Base-by-base conservation (phyloP, 2,888 invertebrate species). In the Tipula confusa region DNA sequence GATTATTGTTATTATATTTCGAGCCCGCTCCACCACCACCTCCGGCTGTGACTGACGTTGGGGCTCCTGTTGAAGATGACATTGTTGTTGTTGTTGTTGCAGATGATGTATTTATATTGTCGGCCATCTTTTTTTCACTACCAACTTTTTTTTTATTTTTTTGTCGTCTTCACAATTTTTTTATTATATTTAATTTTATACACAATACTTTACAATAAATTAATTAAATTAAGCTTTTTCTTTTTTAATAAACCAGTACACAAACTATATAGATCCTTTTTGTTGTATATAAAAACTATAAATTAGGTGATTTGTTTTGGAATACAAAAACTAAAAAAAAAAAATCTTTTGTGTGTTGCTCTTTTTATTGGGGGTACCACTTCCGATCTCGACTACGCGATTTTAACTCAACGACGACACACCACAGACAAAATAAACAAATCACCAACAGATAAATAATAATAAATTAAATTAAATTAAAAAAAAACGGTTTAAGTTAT, bases 31-130 rank as follows among this genome's bases (percentile, higher is more conserved):
- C 64, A 13, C 33, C 33, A 1, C 24, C 64, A 64, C 82, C 29
- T 31, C 80, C 80, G n/a, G 64, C 84, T 83, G 43, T 43, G 83
- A 79, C 83, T 83, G 11, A 81, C 79, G 84, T 83, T 43, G 84
- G 79, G 83, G 85, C 83, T 84, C 84, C 83, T 84, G 85, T 84
- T 85, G 79, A 84, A 29, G 85, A 83, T 82, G 84, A 84, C 84
- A 85, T 86, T 85, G 86, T 83, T 85, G 84, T 85, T 83, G 87
- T 85, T 84, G 86, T 83, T 24, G 84, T 84, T 28, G 84, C 84
- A 83, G 84, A 84, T 83, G 85, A 84, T 84, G 85, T 84, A 43
- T 84, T 85, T 29, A 84, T 85, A 83, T 84, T 85, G 80, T 80
- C 36, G 83, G 15, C 64, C 31, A 38, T 33, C 79, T 38, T 36